A percentile compares a stretch with the other conserved stretches of the same genome.
Conservation (phyloP, 2,113 vertebrate species). For the Melanotaenia duboulayi region DNA sequence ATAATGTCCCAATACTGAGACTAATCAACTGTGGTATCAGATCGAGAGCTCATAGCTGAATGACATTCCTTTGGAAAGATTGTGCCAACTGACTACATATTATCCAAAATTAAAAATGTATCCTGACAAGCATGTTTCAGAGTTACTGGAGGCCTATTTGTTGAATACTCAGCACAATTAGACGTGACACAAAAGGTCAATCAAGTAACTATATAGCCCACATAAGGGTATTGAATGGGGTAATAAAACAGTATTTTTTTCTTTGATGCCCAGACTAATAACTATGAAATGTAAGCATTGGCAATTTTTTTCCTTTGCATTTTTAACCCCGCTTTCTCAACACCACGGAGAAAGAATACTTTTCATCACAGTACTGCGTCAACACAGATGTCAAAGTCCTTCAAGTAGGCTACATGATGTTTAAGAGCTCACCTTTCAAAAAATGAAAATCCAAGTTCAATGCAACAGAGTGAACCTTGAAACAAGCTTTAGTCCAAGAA, state of each 20-base stretch:
- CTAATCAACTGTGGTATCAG: conserved; percentile 73
- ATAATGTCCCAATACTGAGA: conserved; percentile 75
- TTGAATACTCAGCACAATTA: conserved; percentile 73
- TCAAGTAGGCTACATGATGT: conserved; percentile 69
- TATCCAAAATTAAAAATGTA: conserved; percentile 68
- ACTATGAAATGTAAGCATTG: conserved; percentile 62
- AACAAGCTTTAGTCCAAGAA: conserved; percentile 61
- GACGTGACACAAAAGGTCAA: conserved; percentile 74
- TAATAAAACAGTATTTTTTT: conserved; percentile 50
- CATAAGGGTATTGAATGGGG: conserved; percentile 41
- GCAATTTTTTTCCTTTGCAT: not conserved
- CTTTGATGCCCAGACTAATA: conserved; percentile 57
- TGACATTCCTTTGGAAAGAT: conserved; percentile 78
- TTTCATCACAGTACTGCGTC: conserved; percentile 70
- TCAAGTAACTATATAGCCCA: conserved; percentile 71
- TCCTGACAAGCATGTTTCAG: conserved; percentile 74
- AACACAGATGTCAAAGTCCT: conserved; percentile 63
- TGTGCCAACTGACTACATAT: conserved; percentile 60
- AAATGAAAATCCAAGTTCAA: conserved; percentile 50
- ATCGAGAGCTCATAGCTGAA: conserved; percentile 73
- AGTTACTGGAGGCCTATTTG: conserved; percentile 70
- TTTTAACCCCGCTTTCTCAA: conserved; percentile 32
- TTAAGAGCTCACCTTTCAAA: conserved; percentile 55
- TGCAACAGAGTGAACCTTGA: conserved; percentile 48
- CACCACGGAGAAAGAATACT: conserved; percentile 64